Conservation (phyloP, 2,113 vertebrate genomes). For the Dolichotis patagonum region DNA sequence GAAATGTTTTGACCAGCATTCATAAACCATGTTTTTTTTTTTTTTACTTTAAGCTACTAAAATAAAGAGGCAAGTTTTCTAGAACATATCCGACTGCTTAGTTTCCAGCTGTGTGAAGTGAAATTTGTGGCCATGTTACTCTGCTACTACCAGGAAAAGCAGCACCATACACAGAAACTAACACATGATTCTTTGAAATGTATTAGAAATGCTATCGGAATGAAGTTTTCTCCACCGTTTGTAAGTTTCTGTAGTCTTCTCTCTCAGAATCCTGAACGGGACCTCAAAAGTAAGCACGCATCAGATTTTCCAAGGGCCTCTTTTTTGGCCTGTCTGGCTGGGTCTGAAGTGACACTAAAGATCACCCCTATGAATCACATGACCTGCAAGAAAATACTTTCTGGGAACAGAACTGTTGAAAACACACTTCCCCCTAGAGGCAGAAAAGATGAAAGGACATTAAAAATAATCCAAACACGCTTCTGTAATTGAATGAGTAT, state of each 20-base stretch:
- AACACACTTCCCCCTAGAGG: slow-evolving; percentile 89
- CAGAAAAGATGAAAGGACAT: slow-evolving; percentile 80
- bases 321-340: not conserved
- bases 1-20: slow-evolving; percentile 10
- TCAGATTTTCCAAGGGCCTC: not conserved
- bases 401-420: slow-evolving; percentile 81
- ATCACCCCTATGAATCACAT: slow-evolving; percentile 27
- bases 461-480: not conserved
- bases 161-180: not conserved
- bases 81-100: not conserved
- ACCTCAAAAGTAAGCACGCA: not conserved
- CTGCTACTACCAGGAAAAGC: not conserved
- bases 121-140: not conserved
- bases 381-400: slow-evolving; percentile 55
- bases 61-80: slow-evolving; percentile 29
- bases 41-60: not conserved
- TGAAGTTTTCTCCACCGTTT: not conserved
- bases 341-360: slow-evolving; percentile 8
- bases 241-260: not conserved
- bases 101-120: slow-evolving; percentile 11
- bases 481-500: not conserved
- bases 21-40: not conserved
- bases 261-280: slow-evolving; percentile 22
- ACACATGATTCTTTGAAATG: not conserved
- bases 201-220: slow-evolving; percentile 47